Conservation (phyloP, 2,888 invertebrate species). For the Maniola hyperantus region DNA sequence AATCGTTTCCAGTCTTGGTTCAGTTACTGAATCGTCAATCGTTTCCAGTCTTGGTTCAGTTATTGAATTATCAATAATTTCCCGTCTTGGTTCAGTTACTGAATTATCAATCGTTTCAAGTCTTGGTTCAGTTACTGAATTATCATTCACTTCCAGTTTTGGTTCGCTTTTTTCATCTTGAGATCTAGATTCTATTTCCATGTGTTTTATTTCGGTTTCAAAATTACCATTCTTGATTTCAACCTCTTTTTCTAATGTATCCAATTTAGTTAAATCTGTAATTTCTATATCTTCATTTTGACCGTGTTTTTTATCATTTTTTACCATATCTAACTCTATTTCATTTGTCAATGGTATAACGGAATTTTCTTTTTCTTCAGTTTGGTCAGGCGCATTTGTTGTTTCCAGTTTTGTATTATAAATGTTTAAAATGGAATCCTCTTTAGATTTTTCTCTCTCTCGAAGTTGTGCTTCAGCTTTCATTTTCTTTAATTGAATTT, state of each 20-base stretch:
- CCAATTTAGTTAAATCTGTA: conserved; percentile 9
- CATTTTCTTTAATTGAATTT: conserved; percentile 79
- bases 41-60: neutral
- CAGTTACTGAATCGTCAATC: neutral
- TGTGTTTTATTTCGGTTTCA: conserved; percentile 15
- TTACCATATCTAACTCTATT: neutral
- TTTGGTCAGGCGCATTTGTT: conserved; percentile 41
- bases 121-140: conserved; percentile 5
- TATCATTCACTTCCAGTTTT: conserved; percentile 13
- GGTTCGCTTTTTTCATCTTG: conserved; percentile 3
- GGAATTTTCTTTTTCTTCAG: conserved; percentile 40
- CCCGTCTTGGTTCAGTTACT: neutral
- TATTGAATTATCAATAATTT: neutral
- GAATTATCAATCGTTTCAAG: neutral
- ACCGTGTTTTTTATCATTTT: conserved; percentile 32
- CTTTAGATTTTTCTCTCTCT: conserved; percentile 52
- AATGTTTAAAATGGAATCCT: conserved; percentile 33
- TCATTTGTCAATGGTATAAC: conserved; percentile 33
- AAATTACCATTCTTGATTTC: conserved; percentile 10
- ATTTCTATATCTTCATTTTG: conserved; percentile 5
- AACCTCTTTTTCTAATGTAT: conserved; percentile 20
- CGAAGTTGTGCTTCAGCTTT: conserved; percentile 72
- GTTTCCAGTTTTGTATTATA: conserved; percentile 43
- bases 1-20: conserved; percentile 2
- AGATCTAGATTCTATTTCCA: conserved; percentile 13